Evolutionary conservation across 1,140 invertebrate genomes (phyloP), one percentile per base, ranked within the genome.

Genomic region (Brachionus koreanus): DNA sequence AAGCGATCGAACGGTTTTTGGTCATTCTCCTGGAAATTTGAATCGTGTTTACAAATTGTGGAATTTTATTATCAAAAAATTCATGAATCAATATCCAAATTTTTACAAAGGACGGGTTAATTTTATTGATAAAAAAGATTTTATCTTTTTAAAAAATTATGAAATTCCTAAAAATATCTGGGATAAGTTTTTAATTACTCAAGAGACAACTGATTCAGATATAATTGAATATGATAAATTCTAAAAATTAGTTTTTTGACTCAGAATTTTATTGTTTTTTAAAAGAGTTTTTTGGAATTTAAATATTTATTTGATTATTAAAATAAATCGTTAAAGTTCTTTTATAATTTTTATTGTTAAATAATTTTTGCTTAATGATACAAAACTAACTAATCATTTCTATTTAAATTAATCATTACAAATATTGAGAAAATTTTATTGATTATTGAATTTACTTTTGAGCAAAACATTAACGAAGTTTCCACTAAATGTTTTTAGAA

Each of bases 21-120:
- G 79, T 42, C 79, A 82, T 43, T 67, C 46, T 23, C 76, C 76
- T 52, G 29, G 35, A 13, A 42, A 79, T 79, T 25, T 79, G 19
- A 79, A 79, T 29, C 35, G 35, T 25, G 13, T 79, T 9, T 79
- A 79, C n/a, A 61, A 37, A 13, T 16, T 79, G 23, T 79, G 76
- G 76, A 61, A 79, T 57, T 79, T 63, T 39, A 65, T 79, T 2
- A 29, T 79, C 16, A 29, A 63, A 65, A 79, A 43, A 33, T 37
- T 61, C 3, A 25, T 79, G 0, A 79, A 42, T 65, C 29, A 65
- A 13, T 65, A 23, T 63, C 76, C 76, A 43, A 79, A 33, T 25
- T 74, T 74, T 19, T 46, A 46, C 5, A 46, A 13, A 46, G 39
- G 39, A 0, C 16, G 42, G 4, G 69, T 43, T 29, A 25, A 46